Conservation (phyloP, 2,113 vertebrate genomes). For the Lepisosteus oculatus region DNA sequence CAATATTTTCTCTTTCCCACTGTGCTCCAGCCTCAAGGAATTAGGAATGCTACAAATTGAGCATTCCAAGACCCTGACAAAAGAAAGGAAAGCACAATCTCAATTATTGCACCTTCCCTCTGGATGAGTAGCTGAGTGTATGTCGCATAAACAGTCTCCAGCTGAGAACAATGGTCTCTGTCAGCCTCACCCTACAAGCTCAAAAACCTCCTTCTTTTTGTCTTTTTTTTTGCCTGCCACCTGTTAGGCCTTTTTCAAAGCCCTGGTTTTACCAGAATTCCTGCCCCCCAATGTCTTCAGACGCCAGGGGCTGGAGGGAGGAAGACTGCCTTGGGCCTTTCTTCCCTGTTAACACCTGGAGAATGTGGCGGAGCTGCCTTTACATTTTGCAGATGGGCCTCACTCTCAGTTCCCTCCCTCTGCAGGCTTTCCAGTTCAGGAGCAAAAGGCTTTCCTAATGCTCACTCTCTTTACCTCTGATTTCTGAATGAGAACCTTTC, state of each 20-base stretch:
- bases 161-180: no score
- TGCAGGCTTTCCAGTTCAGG: background rate
- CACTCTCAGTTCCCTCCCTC: background rate
- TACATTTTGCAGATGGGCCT: background rate
- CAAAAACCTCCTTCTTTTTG: no score
- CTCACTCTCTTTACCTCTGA: slow-evolving; percentile 26
- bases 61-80: no score
- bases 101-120: no score
- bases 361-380: slow-evolving; percentile 16
- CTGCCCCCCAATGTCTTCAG: slow-evolving; percentile 5
- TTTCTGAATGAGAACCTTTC: no score
- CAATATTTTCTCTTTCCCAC: no score
- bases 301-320: slow-evolving; percentile 9
- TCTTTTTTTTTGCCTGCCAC: slow-evolving; percentile 3
- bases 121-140: no score
- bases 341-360: slow-evolving; percentile 4
- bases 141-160: no score
- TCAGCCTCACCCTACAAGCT: no score
- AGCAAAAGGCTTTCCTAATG: slow-evolving; percentile 36
- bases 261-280: slow-evolving; percentile 9
- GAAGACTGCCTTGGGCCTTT: slow-evolving; percentile 4
- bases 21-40: no score
- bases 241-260: slow-evolving; percentile 18
- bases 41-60: no score
- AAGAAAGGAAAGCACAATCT: no score